phyloP scores from a whole-genome alignment of 2,888 invertebrate genomes.

The Theodoxus fluviatilis region DNA sequence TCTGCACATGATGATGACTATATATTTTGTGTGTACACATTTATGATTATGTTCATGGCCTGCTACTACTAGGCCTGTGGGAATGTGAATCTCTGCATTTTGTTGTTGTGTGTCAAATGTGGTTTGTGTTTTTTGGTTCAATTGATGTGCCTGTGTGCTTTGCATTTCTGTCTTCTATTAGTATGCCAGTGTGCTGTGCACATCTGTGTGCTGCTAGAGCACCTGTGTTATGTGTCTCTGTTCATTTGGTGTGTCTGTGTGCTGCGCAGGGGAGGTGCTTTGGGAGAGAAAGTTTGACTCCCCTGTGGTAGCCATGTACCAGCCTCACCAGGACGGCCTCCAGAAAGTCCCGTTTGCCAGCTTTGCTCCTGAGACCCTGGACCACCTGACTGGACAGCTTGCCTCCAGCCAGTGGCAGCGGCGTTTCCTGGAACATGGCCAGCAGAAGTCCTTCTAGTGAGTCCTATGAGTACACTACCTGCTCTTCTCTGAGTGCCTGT shows the following conservation, averaged over 20 bases:
- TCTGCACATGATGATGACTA: too few relatives aligned
- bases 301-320: slow-evolving; percentile 89
- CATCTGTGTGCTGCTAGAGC: too few relatives aligned
- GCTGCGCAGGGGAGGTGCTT: slow-evolving; percentile 73
- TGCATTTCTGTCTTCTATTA: slow-evolving; percentile 84
- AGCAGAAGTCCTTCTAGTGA: slow-evolving; percentile 59
- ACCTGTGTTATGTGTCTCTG: too few relatives aligned
- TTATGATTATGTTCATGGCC: too few relatives aligned
- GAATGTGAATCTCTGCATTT: too few relatives aligned
- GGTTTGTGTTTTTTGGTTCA: not conserved
- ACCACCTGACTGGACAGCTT: slow-evolving; percentile 59
- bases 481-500: too few relatives aligned
- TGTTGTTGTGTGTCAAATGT: slow-evolving; percentile 34
- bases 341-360: slow-evolving; percentile 87
- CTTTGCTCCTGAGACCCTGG: slow-evolving; percentile 84
- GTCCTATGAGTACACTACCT: too few relatives aligned
- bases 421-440: slow-evolving; percentile 56
- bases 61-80: not conserved
- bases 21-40: too few relatives aligned
- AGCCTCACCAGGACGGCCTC: slow-evolving; percentile 70
- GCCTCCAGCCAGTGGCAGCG: slow-evolving; percentile 56
- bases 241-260: slow-evolving; percentile 47
- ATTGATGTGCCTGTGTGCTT: slow-evolving; percentile 62
- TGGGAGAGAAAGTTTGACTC: slow-evolving; percentile 89
- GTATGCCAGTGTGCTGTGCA: slow-evolving; percentile 85